phyloP scores from a whole-genome alignment of 2,888 invertebrate species.

The Mythimna albipuncta region DNA sequence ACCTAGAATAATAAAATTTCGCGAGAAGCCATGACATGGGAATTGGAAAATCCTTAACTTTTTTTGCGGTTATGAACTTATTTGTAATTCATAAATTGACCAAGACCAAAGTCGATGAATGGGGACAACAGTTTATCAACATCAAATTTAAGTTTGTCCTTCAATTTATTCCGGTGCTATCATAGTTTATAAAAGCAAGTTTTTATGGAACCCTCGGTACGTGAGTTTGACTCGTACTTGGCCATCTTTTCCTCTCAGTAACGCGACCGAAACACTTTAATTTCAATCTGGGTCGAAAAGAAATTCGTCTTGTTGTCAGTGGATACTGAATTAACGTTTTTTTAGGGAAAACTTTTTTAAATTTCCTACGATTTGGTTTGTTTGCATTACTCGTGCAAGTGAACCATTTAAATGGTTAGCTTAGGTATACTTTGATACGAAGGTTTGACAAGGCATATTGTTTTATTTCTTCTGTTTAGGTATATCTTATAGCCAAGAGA shows the following conservation, averaged over 20 bases:
- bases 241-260: background rate
- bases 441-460: background rate
- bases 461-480: background rate
- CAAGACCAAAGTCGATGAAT: too few relatives aligned
- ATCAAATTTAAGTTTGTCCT: too few relatives aligned
- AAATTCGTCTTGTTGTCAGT: conserved; percentile 29
- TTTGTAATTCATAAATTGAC: too few relatives aligned
- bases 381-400: conserved; percentile 22
- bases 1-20: too few relatives aligned
- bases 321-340: conserved; percentile 36
- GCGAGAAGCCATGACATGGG: too few relatives aligned
- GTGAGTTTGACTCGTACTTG: background rate
- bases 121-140: too few relatives aligned
- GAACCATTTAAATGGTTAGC: conserved; percentile 19
- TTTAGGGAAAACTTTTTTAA: conserved; percentile 39
- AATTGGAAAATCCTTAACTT: too few relatives aligned
- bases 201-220: background rate
- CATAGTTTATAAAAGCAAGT: background rate
- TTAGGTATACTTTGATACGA: background rate
- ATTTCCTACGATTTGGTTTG: conserved; percentile 34
- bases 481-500: too few relatives aligned
- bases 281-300: conserved; percentile 14
- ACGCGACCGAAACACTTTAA: conserved; percentile 32
- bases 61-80: too few relatives aligned
- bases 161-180: background rate